Base-by-base conservation (phyloP, 1,140 invertebrate species). In the Drosophila sp. region DNA sequence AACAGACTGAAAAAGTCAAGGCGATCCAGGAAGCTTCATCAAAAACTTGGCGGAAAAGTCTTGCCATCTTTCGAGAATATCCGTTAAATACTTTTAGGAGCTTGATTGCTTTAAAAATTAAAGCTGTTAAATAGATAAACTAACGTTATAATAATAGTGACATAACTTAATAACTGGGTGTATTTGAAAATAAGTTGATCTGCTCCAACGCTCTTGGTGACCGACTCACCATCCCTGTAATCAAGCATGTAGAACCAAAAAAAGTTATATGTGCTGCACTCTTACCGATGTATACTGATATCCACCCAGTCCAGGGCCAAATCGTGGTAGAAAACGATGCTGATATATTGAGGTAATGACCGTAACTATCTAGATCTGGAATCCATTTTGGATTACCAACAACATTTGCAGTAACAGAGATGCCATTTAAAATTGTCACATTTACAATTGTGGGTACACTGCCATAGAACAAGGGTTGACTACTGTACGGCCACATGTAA, bases 241-340 rank as follows among this genome's bases (percentile, higher is more conserved):
- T 21, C 21, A 21, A 21, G 21, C 21, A 29, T 29, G 27, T 29
- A 29, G 25, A 5, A 27, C 5, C 2, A 3, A 38, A 34, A 53
- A 5, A 16, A 2, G 38, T 9, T 48, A 11, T 11, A 13, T 43
- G 16, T n/a, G n/a, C n/a, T n/a, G 5, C 0, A 36, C 67, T 4
- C 51, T 81, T 66, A 92, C 91, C 67, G 41, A 92, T 93, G 63
- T 93, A 80, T 34, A 99, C 94, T 8, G 97, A 97, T 58, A 99
- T 92, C 95, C 97, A 99, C 0, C 98, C 98, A 6, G 97, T 97
- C 98, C 98, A 99, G 0, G 98, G 98, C 98, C 98, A 99, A 13
- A 99, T 92, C 34, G 96, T 93, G 65, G 95, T 93, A n/a, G 96
- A 97, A 92, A 96, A 94, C 11, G 95, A 94, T 38, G 96, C 93